Base-by-base conservation (phyloP, 2,113 vertebrate species). In the Numida meleagris region DNA sequence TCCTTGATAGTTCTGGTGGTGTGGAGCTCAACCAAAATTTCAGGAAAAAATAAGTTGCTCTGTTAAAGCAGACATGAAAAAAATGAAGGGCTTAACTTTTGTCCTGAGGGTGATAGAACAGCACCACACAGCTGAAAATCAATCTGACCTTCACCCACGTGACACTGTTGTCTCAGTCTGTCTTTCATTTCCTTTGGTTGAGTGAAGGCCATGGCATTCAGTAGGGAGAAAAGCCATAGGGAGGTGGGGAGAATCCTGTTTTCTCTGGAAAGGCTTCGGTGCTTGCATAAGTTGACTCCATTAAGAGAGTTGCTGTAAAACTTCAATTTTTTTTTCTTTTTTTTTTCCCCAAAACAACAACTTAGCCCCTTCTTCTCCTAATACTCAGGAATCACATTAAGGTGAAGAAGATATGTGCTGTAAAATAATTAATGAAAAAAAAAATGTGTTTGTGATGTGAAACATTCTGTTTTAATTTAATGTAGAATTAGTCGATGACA, bases 121-220 rank as follows among this genome's bases (percentile, higher is more conserved):
- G 91, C 91, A 96, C 90, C 86, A 93, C 84, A 93, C 80, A 96
- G 92, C 96, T 96, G 96, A 95, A 97, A 96, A 96, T 92, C 94
- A 96, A 93, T 92, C 94, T 97, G 97, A 97, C 97, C 96, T 96
- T 94, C 94, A 90, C 86, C 94, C 96, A 95, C 90, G 92, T 96
- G 96, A 96, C 90, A 87, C 92, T 91, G 89, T 91, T 88, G 79
- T 90, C 85, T 94, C 84, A 91, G 89, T 95, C 93, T 88, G 53
- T 93, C 95, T 86, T 86, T 96, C 89, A 90, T 92, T 96, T 96
- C 88, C 90, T 93, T 91, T 94, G 92, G 80, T 90, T 96, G 78
- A 88, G 91, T 31, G 76, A 96, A 97, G 89, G 93, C 93, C 59
- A 85, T 71, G 63, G 95, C 86, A 94, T 96, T 94, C 95, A 95